Conservation (phyloP, 2,888 invertebrate genomes). For the Endomychus coccineus region DNA sequence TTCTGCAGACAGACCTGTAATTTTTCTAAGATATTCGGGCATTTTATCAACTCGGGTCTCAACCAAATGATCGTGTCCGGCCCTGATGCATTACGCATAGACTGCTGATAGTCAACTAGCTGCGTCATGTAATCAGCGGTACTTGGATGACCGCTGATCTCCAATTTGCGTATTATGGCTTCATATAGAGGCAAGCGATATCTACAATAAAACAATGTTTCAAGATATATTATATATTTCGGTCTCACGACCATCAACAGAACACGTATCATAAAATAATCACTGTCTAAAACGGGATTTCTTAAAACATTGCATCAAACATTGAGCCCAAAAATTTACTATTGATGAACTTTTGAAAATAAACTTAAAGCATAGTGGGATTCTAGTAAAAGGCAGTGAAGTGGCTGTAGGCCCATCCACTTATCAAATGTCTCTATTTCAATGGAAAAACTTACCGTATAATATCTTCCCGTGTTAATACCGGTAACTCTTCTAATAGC, state of each 20-base stretch:
- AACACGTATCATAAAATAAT: no score
- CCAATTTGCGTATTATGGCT: constrained; percentile 49
- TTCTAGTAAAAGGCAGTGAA: no score
- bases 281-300: no score
- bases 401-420: no score
- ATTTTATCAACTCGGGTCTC: constrained; percentile 33
- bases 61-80: constrained; percentile 46
- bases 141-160: constrained; percentile 46
- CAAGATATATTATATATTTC: no score
- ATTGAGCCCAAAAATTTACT: no score
- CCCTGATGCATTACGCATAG: constrained; percentile 46
- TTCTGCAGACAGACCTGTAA: constrained; percentile 23
- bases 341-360: no score
- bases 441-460: constrained; percentile 11
- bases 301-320: no score
- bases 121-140: constrained; percentile 48
- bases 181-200: constrained; percentile 48
- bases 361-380: no score
- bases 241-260: no score
- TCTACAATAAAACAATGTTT: no score
- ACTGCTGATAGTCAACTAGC: constrained; percentile 50
- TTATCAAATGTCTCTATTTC: no score
- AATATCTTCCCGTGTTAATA: constrained; percentile 11
- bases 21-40: constrained; percentile 31
- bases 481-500: constrained; percentile 4